Evolutionary conservation across 2,888 invertebrate species (phyloP), one percentile per base, ranked within the genome.

Genomic region (Heliconius charithonia): DNA sequence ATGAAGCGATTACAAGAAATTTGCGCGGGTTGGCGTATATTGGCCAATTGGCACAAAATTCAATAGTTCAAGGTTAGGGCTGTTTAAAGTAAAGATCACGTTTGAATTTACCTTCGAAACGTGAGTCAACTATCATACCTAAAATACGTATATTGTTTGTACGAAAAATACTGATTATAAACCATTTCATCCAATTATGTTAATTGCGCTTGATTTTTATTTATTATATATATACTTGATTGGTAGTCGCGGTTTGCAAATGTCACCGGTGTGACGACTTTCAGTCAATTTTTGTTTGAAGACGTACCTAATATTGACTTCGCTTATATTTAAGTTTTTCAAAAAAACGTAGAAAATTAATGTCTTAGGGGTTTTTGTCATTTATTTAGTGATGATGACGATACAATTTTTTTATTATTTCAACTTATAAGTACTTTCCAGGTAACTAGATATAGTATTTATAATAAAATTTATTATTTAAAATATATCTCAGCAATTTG

Each of bases 51-150:
- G 74, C 65, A 74, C 63, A 79, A 71, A 65, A 70, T 75, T 80
- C 77, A 81, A 84, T 82, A 81, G 81, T 85, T 86, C 89, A 89
- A 90, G 89, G 89, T 85, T 87, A 86, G 80, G 88, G 71, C 51
- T 71, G 71, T 77, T 89, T 86, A 87, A 85, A 83, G 82, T 82
- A 82, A 83, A 85, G 78, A 80, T 83, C 82, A 84, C 81, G 80
- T 80, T 80, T 79, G 32, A 78, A 45, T 76, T 63, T 70, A 56
- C 22, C 41, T 51, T 70, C 66, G 56, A 72, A 75, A 74, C 63
- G 67, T 78, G 71, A 78, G 59, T 69, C 63, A 65, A 71, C 59
- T 59, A 29, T 29, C 62, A 65, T 66, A 77, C 77, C 74, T 70
- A 72, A 77, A 56, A 25, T 72, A 10, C 10, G 10, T 37, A 37